Evolutionary conservation across 1,140 invertebrate species (phyloP), one percentile per base, ranked within the genome.

Genomic region (Trichomalopsis sarcophagae): DNA sequence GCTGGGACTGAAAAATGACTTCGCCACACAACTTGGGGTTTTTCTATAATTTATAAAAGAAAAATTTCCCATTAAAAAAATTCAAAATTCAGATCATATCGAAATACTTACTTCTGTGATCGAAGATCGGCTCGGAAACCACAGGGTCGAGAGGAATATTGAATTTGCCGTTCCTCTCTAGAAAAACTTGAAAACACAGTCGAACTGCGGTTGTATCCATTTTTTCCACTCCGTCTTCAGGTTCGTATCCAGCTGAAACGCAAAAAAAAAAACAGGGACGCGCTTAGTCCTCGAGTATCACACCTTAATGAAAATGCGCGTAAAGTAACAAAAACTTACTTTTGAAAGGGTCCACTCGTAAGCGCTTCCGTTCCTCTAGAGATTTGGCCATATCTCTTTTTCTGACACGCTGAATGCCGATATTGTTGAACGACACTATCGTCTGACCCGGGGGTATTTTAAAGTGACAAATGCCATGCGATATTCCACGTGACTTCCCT

Each of bases 341-440:
- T 93, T 96, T 96, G 93, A 97, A 99, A 0, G 98, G 98, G 94
- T 99, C 98, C 0, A 99, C 98, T 84, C 97, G 94, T 66, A 98
- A 96, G 89, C 96, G 95, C 93, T 99, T 97, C 83, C 98, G 94
- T 21, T 96, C 92, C 88, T 94, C 95, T 1, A 99, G 94, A 11
- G 97, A 96, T n/a, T 96, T 95, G 87, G 97, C 96, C 50, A 99
- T 97, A 90, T 99, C 98, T 90, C 97, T 97, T 87, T 97, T 97
- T 93, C 99, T 99, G 2, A 99, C 97, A 94, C 98, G 99, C 90
- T 99, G 98, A 88, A 99, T 99, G 9, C 98, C 98, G 87, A 99
- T 94, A 94, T 98, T 98, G 74, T 96, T 96, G 91, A 99, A 99
- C 50, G 95, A 94, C 17, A 96, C 95, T 7, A 95, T 94, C 95